phyloP scores from a whole-genome alignment of 2,113 vertebrate species.

The Colaptes auratus region DNA sequence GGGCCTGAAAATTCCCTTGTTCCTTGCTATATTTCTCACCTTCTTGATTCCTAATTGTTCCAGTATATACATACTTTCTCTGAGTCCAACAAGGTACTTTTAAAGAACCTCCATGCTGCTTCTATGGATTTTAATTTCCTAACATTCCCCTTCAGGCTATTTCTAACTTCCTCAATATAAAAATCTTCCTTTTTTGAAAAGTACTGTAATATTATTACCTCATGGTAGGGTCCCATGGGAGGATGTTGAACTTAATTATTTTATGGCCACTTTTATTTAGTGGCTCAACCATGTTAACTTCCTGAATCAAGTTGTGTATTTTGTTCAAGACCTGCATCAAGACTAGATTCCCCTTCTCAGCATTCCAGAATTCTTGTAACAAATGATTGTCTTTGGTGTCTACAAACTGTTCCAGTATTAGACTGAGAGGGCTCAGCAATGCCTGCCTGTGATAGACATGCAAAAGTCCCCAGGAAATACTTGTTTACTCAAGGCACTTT shows the following conservation, averaged over 20 bases:
- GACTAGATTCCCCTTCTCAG: constrained; percentile 34
- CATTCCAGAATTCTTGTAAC: constrained; percentile 59
- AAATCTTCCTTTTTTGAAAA: constrained; percentile 71
- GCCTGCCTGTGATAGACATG: not conserved
- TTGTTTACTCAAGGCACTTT: not conserved
- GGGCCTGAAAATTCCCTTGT: constrained; percentile 10
- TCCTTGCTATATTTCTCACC: constrained; percentile 56
- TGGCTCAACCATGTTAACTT: constrained; percentile 72
- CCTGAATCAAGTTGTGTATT: constrained; percentile 65
- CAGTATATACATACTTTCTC: constrained; percentile 29
- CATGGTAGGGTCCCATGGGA: constrained; percentile 67
- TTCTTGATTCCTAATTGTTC: constrained; percentile 67
- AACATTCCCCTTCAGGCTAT: constrained; percentile 72
- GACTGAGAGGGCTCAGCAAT: constrained; percentile 43
- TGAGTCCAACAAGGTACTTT: constrained; percentile 30
- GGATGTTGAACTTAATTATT: constrained; percentile 76
- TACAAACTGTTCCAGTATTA: constrained; percentile 37
- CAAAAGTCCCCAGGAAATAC: not conserved
- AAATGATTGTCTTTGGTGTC: constrained; percentile 63
- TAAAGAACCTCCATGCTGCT: constrained; percentile 54
- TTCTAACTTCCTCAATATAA: constrained; percentile 74
- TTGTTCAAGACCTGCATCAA: constrained; percentile 52
- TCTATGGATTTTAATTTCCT: constrained; percentile 69
- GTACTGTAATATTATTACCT: constrained; percentile 75
- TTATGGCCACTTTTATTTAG: constrained; percentile 75